Conservation (phyloP, 2,888 invertebrate species). For the Drosophila leonis region DNA sequence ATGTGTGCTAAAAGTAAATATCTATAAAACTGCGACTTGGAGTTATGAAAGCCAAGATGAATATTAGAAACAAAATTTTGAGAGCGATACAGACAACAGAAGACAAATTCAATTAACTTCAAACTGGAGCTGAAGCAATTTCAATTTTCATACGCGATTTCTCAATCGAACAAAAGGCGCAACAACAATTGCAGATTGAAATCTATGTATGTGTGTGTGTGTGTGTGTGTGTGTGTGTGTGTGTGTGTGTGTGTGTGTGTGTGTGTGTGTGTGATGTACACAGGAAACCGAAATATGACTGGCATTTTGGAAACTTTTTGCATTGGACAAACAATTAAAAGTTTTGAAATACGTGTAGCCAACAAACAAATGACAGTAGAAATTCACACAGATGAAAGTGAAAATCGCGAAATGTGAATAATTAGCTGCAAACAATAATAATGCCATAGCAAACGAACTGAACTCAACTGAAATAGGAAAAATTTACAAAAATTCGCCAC, state of each 20-base stretch:
- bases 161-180: conserved; percentile 62
- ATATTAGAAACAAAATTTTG: conserved; percentile 34
- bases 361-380: conserved; percentile 77
- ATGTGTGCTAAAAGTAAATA: conserved; percentile 73
- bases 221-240: conserved; percentile 1
- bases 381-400: conserved; percentile 81
- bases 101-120: conserved; percentile 64
- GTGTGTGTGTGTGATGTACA: conserved; percentile 25
- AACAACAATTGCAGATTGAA: conserved; percentile 61
- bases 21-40: background rate
- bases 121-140: conserved; percentile 42
- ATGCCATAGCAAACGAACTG: conserved; percentile 58
- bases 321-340: conserved; percentile 72
- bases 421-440: conserved; percentile 76
- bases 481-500: conserved; percentile 71
- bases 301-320: conserved; percentile 80
- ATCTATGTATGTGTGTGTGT: background rate
- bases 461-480: conserved; percentile 65
- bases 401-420: conserved; percentile 81
- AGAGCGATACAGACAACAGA: conserved; percentile 25
- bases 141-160: conserved; percentile 61
- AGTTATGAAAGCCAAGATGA: conserved; percentile 35
- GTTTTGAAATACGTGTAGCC: conserved; percentile 75
- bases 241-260: conserved; percentile 9
- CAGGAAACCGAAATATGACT: conserved; percentile 76